Percentiles rank a stretch among this genome's conserved stretches.
Evolutionary conservation across 2,113 vertebrate genomes (phyloP).

Genomic region (Apteryx owenii): DNA sequence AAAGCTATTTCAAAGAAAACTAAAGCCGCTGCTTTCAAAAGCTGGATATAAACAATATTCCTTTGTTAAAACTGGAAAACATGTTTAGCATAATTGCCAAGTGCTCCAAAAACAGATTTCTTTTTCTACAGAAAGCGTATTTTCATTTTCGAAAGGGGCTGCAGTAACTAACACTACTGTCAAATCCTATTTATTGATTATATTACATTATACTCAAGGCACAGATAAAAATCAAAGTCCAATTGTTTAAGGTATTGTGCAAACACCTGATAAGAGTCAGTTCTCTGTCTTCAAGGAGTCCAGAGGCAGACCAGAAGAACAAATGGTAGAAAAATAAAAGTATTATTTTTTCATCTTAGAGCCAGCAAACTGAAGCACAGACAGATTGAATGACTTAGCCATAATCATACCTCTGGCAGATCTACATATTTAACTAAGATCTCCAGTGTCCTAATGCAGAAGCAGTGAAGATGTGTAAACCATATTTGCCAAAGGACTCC

Average conservation of each 20-base stretch:
- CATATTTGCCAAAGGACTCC: neutral
- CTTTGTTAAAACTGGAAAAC: slow-evolving; percentile 54
- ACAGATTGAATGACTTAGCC: neutral
- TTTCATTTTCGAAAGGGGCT: slow-evolving; percentile 9
- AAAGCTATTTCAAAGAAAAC: slow-evolving; percentile 54
- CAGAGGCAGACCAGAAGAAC: neutral
- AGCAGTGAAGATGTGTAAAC: neutral
- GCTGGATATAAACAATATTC: slow-evolving; percentile 16
- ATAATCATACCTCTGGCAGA: neutral
- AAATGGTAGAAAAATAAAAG: neutral
- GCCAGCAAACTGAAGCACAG: neutral
- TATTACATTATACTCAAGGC: neutral
- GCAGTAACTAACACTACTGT: neutral
- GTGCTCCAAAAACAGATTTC: neutral
- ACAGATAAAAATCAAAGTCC: neutral
- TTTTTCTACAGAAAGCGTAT: neutral
- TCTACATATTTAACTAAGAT: neutral
- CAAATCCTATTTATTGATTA: slow-evolving; percentile 7
- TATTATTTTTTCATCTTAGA: neutral
- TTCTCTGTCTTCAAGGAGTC: neutral
- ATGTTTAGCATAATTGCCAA: slow-evolving; percentile 33
- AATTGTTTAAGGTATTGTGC: neutral
- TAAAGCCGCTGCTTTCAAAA: slow-evolving; percentile 34
- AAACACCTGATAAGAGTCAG: neutral
- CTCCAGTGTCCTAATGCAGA: neutral